Percentiles rank a stretch among this genome's conserved stretches.
These are phyloP conservation scores for Saxidomus purpurata DNA, from an alignment of 1,140 invertebrate species.

Conservation along the genomic window DNA sequence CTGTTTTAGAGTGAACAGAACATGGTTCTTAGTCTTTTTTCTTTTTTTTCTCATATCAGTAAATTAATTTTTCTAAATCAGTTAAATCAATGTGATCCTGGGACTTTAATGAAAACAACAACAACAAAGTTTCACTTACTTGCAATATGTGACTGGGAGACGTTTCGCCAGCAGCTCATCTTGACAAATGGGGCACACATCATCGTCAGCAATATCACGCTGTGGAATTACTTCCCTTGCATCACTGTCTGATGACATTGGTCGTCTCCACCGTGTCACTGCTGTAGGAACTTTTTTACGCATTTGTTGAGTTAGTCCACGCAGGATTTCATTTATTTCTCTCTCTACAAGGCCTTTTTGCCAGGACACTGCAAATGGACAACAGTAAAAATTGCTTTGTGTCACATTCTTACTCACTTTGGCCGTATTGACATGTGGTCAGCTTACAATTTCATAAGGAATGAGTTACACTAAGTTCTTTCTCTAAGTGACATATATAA, in stretches of 20 bases:
- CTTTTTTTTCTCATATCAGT: too few species aligned
- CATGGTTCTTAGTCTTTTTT: too few species aligned
- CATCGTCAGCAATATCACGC: slow-evolving; percentile 84
- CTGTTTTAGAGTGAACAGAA: too few species aligned
- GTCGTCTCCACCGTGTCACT: slow-evolving; percentile 41
- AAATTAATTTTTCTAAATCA: too few species aligned
- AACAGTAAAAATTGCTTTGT: too few species aligned
- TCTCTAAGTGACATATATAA: too few species aligned
- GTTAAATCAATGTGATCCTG: too few species aligned
- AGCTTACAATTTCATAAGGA: too few species aligned
- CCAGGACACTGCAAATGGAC: slow-evolving; percentile 86
- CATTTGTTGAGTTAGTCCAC: slow-evolving; percentile 72
- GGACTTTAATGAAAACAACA: too few species aligned
- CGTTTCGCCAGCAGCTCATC: slow-evolving; percentile 86
- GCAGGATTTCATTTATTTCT: slow-evolving; percentile 85
- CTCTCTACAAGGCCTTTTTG: slow-evolving; percentile 85
- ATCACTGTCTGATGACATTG: slow-evolving; percentile 65
- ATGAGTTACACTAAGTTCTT: too few species aligned
- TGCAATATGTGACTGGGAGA: slow-evolving; percentile 86
- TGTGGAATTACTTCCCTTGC: slow-evolving; percentile 80
- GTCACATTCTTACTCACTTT: too few species aligned
- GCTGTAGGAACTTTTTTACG: slow-evolving; percentile 52
- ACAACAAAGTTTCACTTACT: slow-evolving; percentile 78
- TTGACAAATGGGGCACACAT: slow-evolving; percentile 87
- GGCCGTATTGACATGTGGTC: too few species aligned